Percentiles rank a stretch among this genome's conserved stretches.
Conservation (phyloP, 2,797 vertebrate species). For the Scarus forsteni region DNA sequence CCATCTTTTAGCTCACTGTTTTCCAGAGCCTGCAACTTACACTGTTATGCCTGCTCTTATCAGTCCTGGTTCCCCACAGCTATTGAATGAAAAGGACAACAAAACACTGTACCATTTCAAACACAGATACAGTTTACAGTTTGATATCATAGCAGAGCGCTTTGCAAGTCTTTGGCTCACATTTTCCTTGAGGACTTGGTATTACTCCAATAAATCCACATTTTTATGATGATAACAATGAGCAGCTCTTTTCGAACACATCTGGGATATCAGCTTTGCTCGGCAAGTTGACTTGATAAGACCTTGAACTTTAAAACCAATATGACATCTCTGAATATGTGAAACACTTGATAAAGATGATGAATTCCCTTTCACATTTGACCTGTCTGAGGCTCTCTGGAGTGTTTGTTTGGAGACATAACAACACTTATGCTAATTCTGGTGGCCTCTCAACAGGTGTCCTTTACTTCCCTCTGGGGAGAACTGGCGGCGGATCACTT, state of each 20-base stretch:
- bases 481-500: conserved; percentile 19
- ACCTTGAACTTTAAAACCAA: no score
- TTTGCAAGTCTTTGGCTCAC: no score
- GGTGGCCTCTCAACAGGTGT: conserved; percentile 9
- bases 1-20: not conserved
- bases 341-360: not conserved
- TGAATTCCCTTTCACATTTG: not conserved
- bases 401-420: conserved; percentile 6
- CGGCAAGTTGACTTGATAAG: no score
- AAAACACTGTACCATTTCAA: no score
- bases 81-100: no score
- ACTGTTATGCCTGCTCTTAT: no score
- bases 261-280: no score
- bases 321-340: not conserved
- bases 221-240: not conserved
- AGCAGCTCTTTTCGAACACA: not conserved
- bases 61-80: no score
- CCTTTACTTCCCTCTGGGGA: conserved; percentile 5
- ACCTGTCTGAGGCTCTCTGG: not conserved
- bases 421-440: conserved; percentile 1
- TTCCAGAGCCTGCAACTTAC: not conserved
- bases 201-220: not conserved
- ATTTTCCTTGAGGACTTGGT: no score
- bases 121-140: not conserved
- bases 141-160: no score